Conservation (phyloP, 2,797 vertebrate species). For the Mormyrus proboscirostris region DNA sequence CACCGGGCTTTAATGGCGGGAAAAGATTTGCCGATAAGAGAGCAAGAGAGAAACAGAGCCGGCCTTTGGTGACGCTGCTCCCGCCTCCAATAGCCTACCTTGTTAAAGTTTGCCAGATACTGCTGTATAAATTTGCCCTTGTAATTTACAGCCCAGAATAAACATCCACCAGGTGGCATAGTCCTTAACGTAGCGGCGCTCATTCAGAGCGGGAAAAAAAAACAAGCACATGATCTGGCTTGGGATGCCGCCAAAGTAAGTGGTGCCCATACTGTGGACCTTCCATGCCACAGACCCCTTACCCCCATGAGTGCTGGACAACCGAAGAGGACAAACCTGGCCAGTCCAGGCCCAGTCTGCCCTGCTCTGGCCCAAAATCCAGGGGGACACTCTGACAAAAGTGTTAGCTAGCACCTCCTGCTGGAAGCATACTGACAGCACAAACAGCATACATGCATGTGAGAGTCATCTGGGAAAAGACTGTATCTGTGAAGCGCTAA, state of each 20-base stretch:
- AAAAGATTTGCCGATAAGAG: slow-evolving; percentile 60
- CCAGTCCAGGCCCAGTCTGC: not conserved
- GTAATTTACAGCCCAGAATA: not conserved
- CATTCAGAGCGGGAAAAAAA: not conserved
- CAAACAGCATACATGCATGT: not conserved
- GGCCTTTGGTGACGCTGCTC: not conserved
- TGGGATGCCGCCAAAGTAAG: not conserved
- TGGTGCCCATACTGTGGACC: not conserved
- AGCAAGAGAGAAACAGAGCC: slow-evolving; percentile 3
- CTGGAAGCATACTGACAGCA: not conserved
- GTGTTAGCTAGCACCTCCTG: not conserved
- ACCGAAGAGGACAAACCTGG: not conserved
- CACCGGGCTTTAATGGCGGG: slow-evolving; percentile 63
- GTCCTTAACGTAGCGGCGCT: not conserved
- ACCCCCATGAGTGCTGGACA: not conserved
- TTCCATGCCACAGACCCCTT: not conserved
- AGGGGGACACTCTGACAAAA: not conserved
- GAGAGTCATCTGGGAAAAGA: slow-evolving; percentile 42
- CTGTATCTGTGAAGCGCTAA: slow-evolving; percentile 67
- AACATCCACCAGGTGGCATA: not conserved
- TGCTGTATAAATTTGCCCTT: not conserved
- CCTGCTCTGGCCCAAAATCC: not conserved
- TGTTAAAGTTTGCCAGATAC: not conserved
- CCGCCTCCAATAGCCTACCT: not conserved
- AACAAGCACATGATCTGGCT: not conserved